Evolutionary conservation across 2,797 vertebrate species (phyloP), one percentile per base, ranked within the genome.

Genomic region (Argya squamiceps): DNA sequence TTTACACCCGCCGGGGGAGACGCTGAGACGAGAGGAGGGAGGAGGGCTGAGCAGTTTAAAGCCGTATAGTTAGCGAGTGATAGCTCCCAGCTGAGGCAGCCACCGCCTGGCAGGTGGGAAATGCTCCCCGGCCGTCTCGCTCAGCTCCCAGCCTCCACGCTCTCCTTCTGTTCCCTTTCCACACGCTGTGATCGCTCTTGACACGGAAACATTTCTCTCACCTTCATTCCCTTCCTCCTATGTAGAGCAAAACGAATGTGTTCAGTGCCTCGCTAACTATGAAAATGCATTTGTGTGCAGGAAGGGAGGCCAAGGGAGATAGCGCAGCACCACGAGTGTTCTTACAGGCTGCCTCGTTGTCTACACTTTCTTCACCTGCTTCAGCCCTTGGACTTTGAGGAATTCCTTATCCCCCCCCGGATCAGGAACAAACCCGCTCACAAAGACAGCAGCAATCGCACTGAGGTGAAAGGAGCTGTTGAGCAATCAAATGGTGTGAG

Each of bases 61-160:
- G 2, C 16, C 29, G 0, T 6, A 71, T 24, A 27, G 32, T 60
- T 52, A 70, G 59, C 15, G 21, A 17, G 47, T 1, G 34, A 22
- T 36, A 5, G 52, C 52, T 83, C 41, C 43, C 44, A 36, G 34
- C 78, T 71, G 82, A 56, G 70, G 82, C 14, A 24, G 32, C 8
- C 64, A 0, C 13, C 1, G 9, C 50, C 79, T 7, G 37, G 64
- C 49, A 12, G 41, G 20, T 9, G 55, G 26, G 76, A 39, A 46
- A 7, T 15, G 52, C 22, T 53, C 36, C 22, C 13, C n/a, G 8
- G 55, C 8, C 3, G 27, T 0, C 58, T 9, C 15, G 19, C 19
- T 9, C 3, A 20, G 50, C 39, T 52, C 27, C 23, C 23, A 2
- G 0, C 15, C 15, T 47, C 17, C 14, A 0, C 3, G 2, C 8